Evolutionary conservation across 2,797 vertebrate species (phyloP).

Genomic region (Sebastes jordani): DNA sequence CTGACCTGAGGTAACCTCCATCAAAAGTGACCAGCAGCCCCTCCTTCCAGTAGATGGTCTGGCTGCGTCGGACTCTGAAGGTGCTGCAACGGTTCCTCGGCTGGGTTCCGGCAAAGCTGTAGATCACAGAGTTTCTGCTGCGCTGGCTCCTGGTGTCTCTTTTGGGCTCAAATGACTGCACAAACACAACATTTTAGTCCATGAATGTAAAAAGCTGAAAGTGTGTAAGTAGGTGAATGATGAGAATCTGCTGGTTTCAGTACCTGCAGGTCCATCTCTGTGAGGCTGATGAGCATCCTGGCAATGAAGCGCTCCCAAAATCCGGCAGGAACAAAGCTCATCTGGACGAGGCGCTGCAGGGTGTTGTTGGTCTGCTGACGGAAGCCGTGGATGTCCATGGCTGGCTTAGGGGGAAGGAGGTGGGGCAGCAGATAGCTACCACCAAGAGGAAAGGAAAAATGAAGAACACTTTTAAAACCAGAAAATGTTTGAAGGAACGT

Average conservation of each 20-base stretch:
- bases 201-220: background rate
- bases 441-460: background rate
- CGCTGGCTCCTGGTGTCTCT: constrained; percentile 79
- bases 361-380: constrained; percentile 87
- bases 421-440: constrained; percentile 95
- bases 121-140: constrained; percentile 87
- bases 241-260: background rate
- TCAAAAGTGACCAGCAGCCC: constrained; percentile 95
- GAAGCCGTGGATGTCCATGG: constrained; percentile 90
- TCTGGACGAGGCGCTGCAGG: constrained; percentile 94
- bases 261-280: constrained; percentile 97
- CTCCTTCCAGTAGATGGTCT: constrained; percentile 99
- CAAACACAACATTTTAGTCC: background rate
- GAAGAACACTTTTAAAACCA: background rate
- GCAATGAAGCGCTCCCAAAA: constrained; percentile 99
- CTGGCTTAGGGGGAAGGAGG: constrained; percentile 94
- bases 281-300: constrained; percentile 96
- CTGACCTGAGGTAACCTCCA: constrained; percentile 97
- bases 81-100: constrained; percentile 93
- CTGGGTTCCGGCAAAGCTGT: constrained; percentile 91
- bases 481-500: background rate
- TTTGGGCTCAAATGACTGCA: constrained; percentile 90
- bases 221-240: background rate
- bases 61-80: constrained; percentile 93
- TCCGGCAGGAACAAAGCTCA: constrained; percentile 97